phyloP scores from a whole-genome alignment of 1,140 invertebrate genomes.

The Drosophila fuyamai region DNA sequence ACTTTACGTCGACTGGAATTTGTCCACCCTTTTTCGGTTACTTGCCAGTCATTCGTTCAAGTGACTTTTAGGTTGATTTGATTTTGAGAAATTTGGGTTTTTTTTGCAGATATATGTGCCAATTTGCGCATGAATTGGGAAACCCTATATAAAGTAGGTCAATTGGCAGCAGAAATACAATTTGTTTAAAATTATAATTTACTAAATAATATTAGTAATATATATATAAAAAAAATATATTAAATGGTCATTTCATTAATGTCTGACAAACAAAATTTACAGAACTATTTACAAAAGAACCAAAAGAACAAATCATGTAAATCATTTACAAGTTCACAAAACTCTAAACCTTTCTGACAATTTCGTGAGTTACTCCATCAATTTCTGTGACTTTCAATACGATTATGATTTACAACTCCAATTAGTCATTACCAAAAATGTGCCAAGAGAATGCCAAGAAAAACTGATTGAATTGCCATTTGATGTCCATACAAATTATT shows the following conservation, averaged over 20 bases:
- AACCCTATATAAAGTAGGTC: conserved; percentile 6
- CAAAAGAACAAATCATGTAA: not conserved
- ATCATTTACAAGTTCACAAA: not conserved
- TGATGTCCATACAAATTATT: conserved; percentile 20
- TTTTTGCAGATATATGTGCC: conserved; percentile 2
- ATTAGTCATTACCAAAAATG: conserved; percentile 20
- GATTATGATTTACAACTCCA: conserved; percentile 28
- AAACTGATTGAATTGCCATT: conserved; percentile 50
- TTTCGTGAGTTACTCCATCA: not conserved
- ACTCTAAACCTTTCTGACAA: not conserved
- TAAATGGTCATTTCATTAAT: not conserved
- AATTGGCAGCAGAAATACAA: not conserved
- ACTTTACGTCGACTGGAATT: conserved; percentile 28
- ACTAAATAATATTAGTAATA: not conserved
- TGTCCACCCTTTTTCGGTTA: conserved; percentile 23
- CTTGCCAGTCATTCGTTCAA: conserved; percentile 51
- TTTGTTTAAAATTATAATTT: not conserved
- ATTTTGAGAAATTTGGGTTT: conserved; percentile 20
- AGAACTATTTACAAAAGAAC: not conserved
- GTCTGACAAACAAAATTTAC: not conserved
- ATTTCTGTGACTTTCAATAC: not conserved
- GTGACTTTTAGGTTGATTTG: conserved; percentile 48
- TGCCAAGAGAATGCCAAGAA: conserved; percentile 28
- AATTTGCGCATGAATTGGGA: conserved; percentile 1
- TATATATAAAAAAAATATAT: not conserved